Evolutionary conservation across 2,113 vertebrate species (phyloP).

Genomic region (Taxidea taxus): DNA sequence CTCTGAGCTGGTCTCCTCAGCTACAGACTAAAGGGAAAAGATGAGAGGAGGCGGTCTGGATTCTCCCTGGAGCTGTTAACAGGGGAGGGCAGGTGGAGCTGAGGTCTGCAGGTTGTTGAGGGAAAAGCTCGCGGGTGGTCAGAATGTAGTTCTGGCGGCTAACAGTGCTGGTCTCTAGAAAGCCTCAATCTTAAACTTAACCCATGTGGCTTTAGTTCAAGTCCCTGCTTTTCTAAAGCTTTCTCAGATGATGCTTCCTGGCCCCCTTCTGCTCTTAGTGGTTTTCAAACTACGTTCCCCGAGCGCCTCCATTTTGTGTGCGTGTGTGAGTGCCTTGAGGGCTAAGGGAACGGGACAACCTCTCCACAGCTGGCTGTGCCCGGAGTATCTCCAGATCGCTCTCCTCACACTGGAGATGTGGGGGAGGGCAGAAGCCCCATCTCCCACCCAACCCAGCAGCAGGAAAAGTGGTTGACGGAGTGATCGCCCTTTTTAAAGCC

Average conservation of each 20-base stretch:
- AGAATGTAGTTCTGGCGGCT: background rate
- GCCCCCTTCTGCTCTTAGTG: background rate
- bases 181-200: background rate
- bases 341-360: background rate
- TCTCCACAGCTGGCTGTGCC: background rate
- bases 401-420: background rate
- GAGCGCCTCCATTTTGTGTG: background rate
- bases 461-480: background rate
- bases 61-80: background rate
- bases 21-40: background rate
- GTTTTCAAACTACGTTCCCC: background rate
- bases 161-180: background rate
- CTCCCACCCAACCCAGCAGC: background rate
- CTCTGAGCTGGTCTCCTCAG: background rate
- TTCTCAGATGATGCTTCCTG: background rate
- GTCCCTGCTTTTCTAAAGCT: background rate
- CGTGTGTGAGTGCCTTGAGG: too few relatives aligned
- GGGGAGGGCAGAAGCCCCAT: background rate
- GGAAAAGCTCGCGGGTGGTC: background rate
- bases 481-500: background rate
- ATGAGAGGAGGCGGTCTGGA: background rate
- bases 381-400: background rate
- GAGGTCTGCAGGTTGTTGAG: background rate
- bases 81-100: background rate
- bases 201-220: background rate